Evolutionary conservation across 1,140 invertebrate genomes (phyloP).

Genomic region (Caenorhabditis tropicalis): DNA sequence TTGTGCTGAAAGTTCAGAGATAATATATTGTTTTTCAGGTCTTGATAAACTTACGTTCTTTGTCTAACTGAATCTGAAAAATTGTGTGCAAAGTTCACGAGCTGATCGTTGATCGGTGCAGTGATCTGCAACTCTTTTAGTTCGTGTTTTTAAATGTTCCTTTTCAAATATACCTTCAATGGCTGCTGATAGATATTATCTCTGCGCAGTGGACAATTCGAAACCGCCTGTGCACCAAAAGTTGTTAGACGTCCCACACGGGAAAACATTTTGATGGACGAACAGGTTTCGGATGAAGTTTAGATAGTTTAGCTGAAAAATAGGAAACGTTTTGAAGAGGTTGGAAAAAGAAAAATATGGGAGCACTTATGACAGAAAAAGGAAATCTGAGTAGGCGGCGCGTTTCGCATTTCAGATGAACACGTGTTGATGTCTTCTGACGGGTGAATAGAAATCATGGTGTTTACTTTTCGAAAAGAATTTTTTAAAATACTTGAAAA

Average conservation of each 20-base stretch:
- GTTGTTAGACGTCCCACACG: slow-evolving; percentile 35
- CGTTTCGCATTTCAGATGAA: no score
- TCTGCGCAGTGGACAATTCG: slow-evolving; percentile 33
- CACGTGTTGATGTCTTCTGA: no score
- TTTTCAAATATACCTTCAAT: background rate
- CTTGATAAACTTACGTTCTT: slow-evolving; percentile 30
- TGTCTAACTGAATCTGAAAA: slow-evolving; percentile 29
- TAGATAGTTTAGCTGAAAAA: background rate
- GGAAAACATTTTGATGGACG: slow-evolving; percentile 32
- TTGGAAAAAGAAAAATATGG: background rate
- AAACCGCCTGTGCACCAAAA: slow-evolving; percentile 25
- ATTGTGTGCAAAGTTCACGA: slow-evolving; percentile 11
- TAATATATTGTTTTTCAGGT: background rate
- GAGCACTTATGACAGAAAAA: no score
- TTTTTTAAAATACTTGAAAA: no score
- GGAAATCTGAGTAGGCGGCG: background rate
- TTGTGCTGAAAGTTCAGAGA: background rate
- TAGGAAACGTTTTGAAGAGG: background rate
- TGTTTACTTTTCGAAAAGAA: no score
- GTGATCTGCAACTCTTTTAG: background rate
- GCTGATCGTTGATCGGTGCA: slow-evolving; percentile 31
- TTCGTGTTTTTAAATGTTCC: background rate
- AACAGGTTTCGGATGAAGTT: background rate
- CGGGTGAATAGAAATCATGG: no score
- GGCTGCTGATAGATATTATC: slow-evolving; percentile 34